These are phyloP conservation scores for Pomacea maculata DNA, from an alignment of 1,140 invertebrate species.

Conservation along the genomic window DNA sequence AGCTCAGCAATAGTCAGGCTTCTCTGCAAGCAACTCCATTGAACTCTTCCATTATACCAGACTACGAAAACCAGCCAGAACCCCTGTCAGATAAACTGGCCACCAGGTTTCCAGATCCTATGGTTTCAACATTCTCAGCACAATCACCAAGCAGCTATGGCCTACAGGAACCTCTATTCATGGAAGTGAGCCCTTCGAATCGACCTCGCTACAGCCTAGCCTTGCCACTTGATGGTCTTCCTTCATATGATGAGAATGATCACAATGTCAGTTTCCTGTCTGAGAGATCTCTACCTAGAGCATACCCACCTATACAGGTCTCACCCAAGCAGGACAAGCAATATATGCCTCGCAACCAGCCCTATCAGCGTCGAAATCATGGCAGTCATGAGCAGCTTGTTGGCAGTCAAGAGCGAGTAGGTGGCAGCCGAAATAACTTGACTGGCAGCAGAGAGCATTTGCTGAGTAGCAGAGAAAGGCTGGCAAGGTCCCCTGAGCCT, in stretches of 20 bases:
- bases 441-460: too few relatives aligned
- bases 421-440: background rate
- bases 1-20: constrained; percentile 1
- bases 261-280: background rate
- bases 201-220: constrained; percentile 16
- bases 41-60: background rate
- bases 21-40: background rate
- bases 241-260: constrained; percentile 16
- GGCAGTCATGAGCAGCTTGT: background rate
- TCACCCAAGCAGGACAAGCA: background rate
- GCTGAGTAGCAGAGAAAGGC: background rate
- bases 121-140: too few relatives aligned
- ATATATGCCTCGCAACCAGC: constrained; percentile 5
- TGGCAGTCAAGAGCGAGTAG: constrained; percentile 6
- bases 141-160: too few relatives aligned
- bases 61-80: constrained; percentile 9
- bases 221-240: constrained; percentile 2
- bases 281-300: background rate
- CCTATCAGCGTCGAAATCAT: constrained; percentile 16
- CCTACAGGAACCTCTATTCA: too few relatives aligned
- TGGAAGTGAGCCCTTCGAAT: background rate
- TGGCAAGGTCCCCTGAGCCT: constrained; percentile 4
- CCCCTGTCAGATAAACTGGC: constrained; percentile 2
- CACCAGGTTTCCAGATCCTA: too few relatives aligned
- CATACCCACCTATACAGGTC: background rate